Percentiles rank a stretch among this genome's conserved stretches.
Conservation (phyloP, 2,797 vertebrate species). For the Muraenolepis orangiensis region DNA sequence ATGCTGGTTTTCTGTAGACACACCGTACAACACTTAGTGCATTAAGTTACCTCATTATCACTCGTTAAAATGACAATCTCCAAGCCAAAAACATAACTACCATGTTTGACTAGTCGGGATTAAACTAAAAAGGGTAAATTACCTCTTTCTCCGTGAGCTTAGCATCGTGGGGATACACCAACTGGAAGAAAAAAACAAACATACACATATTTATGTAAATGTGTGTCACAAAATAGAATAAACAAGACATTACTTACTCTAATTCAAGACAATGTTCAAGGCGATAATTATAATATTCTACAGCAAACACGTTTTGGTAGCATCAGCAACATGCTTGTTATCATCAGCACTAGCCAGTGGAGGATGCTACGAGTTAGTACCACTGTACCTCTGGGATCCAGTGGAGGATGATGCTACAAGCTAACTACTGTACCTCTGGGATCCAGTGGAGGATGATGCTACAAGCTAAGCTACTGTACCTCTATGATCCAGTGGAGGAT, state of each 20-base stretch:
- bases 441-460: too few species aligned
- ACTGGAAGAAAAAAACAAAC: slow-evolving; percentile 61
- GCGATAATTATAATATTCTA: neutral
- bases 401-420: neutral
- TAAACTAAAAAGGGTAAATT: slow-evolving; percentile 19
- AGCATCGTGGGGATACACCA: slow-evolving; percentile 84
- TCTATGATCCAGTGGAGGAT: too few species aligned
- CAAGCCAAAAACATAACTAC: neutral
- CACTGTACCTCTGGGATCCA: neutral
- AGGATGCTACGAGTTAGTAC: neutral
- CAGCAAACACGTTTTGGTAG: neutral
- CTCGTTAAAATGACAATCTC: neutral
- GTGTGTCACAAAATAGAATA: neutral
- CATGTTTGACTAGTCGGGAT: neutral
- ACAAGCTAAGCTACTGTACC: too few species aligned
- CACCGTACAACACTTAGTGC: neutral
- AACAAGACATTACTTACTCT: neutral
- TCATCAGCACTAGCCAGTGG: neutral
- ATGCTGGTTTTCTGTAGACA: slow-evolving; percentile 86
- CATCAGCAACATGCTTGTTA: neutral
- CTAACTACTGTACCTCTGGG: neutral
- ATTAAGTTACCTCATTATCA: neutral
- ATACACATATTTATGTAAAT: neutral
- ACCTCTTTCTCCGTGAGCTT: slow-evolving; percentile 94
- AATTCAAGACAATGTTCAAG: neutral